These are phyloP conservation scores for Spinus olivaceus DNA, from an alignment of 2,797 vertebrate species.

Conservation along the genomic window DNA sequence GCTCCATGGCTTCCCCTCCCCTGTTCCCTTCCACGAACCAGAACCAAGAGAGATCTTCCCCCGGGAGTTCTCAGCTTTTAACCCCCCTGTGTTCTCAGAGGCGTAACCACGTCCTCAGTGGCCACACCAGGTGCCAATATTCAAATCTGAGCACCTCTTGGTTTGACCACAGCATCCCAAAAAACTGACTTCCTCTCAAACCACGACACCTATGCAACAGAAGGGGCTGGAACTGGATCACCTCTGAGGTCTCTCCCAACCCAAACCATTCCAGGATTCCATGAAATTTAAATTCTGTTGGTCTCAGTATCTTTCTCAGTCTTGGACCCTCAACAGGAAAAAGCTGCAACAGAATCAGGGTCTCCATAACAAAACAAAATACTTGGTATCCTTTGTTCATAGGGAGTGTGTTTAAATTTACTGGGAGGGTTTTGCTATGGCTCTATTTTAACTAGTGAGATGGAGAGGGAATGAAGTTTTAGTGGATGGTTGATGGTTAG, in stretches of 20 bases:
- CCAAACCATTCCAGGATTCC: neutral
- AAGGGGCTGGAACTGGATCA: neutral
- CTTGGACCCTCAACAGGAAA: neutral
- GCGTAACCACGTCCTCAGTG: too few species aligned
- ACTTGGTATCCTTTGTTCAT: neutral
- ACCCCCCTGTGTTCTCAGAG: too few species aligned
- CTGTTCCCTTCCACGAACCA: too few species aligned
- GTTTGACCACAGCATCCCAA: too few species aligned
- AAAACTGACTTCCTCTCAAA: too few species aligned
- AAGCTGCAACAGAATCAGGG: neutral
- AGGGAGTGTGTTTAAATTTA: neutral
- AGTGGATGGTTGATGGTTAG: neutral
- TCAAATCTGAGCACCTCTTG: too few species aligned
- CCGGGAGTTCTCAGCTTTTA: too few species aligned
- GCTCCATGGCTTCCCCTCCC: too few species aligned
- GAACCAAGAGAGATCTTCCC: too few species aligned
- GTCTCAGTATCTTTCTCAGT: neutral
- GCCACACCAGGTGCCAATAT: too few species aligned
- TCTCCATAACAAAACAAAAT: neutral
- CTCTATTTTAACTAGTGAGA: neutral
- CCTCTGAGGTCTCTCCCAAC: neutral
- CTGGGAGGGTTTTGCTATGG: fast-evolving
- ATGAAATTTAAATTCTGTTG: neutral
- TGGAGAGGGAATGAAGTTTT: neutral
- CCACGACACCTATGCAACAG: neutral